phyloP scores from a whole-genome alignment of 2,888 invertebrate species.

The Caenorhabditis becei region DNA sequence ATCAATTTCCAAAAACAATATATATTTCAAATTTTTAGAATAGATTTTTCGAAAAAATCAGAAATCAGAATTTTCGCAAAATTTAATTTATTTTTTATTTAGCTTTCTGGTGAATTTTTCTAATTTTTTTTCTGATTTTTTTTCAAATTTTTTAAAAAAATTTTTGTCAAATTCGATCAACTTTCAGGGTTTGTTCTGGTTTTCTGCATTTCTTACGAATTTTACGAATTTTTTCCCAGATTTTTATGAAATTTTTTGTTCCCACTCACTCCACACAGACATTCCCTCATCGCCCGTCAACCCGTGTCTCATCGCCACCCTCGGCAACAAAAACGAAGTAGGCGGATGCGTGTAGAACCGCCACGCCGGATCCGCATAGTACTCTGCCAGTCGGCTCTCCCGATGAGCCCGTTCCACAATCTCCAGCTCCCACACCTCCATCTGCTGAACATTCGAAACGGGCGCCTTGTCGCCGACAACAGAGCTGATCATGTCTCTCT shows the following conservation, averaged over 20 bases:
- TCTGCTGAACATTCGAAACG: constrained; percentile 42
- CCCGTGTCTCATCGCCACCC: constrained; percentile 42
- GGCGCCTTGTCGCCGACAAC: constrained; percentile 43
- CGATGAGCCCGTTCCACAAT: constrained; percentile 66
- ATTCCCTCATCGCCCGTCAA: constrained; percentile 40
- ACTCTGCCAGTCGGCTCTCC: constrained; percentile 60
- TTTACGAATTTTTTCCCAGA: no score
- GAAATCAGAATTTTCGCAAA: no score
- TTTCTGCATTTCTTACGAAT: no score
- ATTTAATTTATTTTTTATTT: no score
- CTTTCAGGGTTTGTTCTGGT: no score
- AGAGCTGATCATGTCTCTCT: constrained; percentile 31
- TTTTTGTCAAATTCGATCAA: no score
- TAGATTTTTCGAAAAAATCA: no score
- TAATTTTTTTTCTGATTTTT: no score
- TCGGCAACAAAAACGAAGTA: constrained; percentile 50
- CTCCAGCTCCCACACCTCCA: constrained; percentile 68
- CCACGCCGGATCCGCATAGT: constrained; percentile 63
- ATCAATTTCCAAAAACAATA: no score
- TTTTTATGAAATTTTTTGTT: not conserved
- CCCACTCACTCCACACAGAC: constrained; percentile 36
- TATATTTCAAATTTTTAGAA: no score
- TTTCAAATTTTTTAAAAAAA: no score
- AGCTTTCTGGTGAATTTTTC: no score
- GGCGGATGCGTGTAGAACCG: constrained; percentile 64